Evolutionary conservation across 2,797 vertebrate genomes (phyloP).

Genomic region (Sparus aurata): DNA sequence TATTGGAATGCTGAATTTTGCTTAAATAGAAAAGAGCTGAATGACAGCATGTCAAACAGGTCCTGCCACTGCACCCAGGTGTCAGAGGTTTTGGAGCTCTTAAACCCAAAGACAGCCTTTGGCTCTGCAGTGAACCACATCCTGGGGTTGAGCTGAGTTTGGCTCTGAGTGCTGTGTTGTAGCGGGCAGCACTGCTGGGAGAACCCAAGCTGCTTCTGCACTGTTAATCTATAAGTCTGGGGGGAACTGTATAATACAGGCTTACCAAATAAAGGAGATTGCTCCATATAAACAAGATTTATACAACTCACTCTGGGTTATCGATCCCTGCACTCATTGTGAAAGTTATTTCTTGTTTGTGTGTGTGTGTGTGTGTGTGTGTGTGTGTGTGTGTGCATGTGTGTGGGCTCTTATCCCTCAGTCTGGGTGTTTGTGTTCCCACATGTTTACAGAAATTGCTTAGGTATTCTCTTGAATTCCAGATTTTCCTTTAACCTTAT

Average conservation of each 20-base stretch:
- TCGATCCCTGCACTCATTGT: constrained; percentile 75
- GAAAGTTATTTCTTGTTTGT: constrained; percentile 58
- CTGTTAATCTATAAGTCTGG: constrained; percentile 69
- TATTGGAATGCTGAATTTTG: neutral
- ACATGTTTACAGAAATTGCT: constrained; percentile 15
- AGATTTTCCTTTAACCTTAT: neutral
- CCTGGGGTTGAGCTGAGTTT: constrained; percentile 28
- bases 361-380: constrained; percentile 24
- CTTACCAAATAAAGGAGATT: constrained; percentile 81
- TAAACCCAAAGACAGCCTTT: constrained; percentile 36
- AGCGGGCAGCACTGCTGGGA: constrained; percentile 30
- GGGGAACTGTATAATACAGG: constrained; percentile 78
- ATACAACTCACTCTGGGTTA: constrained; percentile 77
- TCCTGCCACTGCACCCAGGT: constrained; percentile 6
- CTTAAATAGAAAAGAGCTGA: neutral
- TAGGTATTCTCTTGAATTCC: neutral
- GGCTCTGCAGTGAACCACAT: constrained; percentile 40
- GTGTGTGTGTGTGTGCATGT: constrained; percentile 21
- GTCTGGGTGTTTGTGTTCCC: constrained; percentile 15
- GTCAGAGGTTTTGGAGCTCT: constrained; percentile 33
- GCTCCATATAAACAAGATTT: constrained; percentile 84
- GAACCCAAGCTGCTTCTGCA: constrained; percentile 47
- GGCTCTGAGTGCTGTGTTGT: constrained; percentile 38
- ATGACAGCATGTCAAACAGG: neutral
- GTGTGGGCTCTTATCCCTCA: constrained; percentile 17